Conservation (phyloP, 1,140 invertebrate species). For the Apis laboriosa region DNA sequence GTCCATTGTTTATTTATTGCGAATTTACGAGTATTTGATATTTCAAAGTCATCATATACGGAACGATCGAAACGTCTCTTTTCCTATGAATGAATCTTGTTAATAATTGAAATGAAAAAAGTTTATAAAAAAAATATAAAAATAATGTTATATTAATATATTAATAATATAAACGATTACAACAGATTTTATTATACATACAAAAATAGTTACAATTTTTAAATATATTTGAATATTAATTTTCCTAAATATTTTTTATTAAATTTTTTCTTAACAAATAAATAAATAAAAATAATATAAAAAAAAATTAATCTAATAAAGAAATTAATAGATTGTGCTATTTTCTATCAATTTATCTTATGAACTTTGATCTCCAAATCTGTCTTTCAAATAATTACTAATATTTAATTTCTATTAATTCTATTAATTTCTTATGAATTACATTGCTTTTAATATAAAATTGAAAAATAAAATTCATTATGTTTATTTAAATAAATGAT, state of each 20-base stretch:
- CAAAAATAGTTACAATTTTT: conserved; percentile 2
- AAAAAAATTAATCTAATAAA: conserved; percentile 23
- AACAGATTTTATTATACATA: not conserved
- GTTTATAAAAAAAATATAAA: not conserved
- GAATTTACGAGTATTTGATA: not conserved
- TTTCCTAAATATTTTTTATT: not conserved
- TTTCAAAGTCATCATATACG: conserved; percentile 35
- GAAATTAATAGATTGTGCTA: conserved; percentile 38
- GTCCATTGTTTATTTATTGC: conserved; percentile 52
- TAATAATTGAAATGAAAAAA: not conserved
- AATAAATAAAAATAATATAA: not conserved
- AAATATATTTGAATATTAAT: not conserved
- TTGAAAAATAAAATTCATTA: too few relatives aligned
- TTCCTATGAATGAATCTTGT: conserved; percentile 43
- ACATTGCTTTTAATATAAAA: too few relatives aligned
- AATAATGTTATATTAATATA: not conserved
- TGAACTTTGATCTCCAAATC: conserved; percentile 71
- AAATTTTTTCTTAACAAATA: not conserved
- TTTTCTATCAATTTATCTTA: conserved; percentile 64
- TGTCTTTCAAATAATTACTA: conserved; percentile 29
- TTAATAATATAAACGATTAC: not conserved
- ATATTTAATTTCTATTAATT: conserved; percentile 19
- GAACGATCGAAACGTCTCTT: conserved; percentile 72
- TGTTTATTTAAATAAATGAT: not conserved
- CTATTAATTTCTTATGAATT: too few relatives aligned